Base-by-base conservation (phyloP, 2,113 vertebrate species). In the Chloropsis hardwickii region DNA sequence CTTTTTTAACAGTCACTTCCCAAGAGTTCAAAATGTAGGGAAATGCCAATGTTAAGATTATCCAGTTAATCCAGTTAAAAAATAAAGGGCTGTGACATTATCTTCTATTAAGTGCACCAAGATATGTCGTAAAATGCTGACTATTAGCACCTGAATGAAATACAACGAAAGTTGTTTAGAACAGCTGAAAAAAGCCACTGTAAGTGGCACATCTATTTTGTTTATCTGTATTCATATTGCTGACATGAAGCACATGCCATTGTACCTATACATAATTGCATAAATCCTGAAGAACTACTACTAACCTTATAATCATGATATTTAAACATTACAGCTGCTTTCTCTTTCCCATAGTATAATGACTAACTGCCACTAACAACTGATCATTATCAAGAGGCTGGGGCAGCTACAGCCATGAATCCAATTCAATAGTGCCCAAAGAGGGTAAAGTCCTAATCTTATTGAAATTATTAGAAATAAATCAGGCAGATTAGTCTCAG, bases 311-410 rank as follows among this genome's bases (percentile, higher is more conserved):
- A 96, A 95, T 96, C 93, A 96, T 90, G 76, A 96, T 90, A 95
- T 96, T 96, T 93, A 95, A 93, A 93, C 88, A 96, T 95, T 96
- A 94, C 67, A 96, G 90, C 90, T 94, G 85, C 88, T 96, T 93
- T 95, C 72, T 96, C 82, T 53, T 93, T 70, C 92, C 79, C 80
- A 86, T 88, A 92, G 74, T 90, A 57, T 96, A 94, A 90, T 96
- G 81, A 94, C 79, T 95, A 80, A 93, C 94, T 95, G 88, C 94
- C 62, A 84, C 80, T 88, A 94, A 86, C 90, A 96, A 93, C 86
- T 90, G 88, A 83, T 96, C 95, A 97, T 96, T 94, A 92, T 71
- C 86, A 74, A 27, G 88, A 96, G 82, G 35, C 76, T 90, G 88
- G 92, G 92, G 90, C 94, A 95, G 76, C 85, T 74, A 90, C 40